Evolutionary conservation across 92 coral and sea anemone genomes (phyloP).

Genomic region (Montipora capitata): DNA sequence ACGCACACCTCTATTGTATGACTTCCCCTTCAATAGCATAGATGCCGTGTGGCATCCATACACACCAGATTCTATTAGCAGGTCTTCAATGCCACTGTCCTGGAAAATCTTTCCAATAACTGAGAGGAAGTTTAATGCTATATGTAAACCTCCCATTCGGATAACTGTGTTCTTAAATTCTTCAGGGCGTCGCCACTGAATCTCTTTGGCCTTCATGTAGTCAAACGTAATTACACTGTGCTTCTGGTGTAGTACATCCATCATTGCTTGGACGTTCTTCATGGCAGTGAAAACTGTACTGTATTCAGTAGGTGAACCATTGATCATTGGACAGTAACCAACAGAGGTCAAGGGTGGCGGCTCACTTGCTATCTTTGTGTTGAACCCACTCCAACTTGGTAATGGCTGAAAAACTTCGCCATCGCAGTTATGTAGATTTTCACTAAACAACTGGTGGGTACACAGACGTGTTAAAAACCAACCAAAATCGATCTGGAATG

Average conservation of each 20-base stretch:
- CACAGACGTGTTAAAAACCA: background rate
- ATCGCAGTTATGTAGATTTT: constrained; percentile 20
- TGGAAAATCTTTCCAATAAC: constrained; percentile 78
- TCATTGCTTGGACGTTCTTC: constrained; percentile 66
- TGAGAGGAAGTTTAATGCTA: constrained; percentile 4
- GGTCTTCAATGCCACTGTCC: constrained; percentile 73
- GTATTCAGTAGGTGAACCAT: constrained; percentile 73
- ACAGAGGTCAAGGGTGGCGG: constrained; percentile 37
- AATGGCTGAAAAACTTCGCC: constrained; percentile 28
- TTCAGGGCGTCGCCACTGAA: constrained; percentile 52
- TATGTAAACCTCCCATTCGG: background rate
- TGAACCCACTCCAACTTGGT: constrained; percentile 84
- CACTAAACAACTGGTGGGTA: constrained; percentile 44
- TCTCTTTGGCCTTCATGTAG: constrained; percentile 76
- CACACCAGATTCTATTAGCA: constrained; percentile 9
- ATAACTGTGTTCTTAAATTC: constrained; percentile 67
- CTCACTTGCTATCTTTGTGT: constrained; percentile 59
- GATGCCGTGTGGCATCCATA: constrained; percentile 42
- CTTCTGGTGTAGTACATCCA: too few relatives aligned
- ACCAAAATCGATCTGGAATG: too few relatives aligned
- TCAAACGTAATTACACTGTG: too few relatives aligned
- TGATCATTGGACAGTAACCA: constrained; percentile 82
- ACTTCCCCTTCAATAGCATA: constrained; percentile 52
- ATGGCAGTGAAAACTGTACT: constrained; percentile 72
- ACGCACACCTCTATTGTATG: constrained; percentile 55